Evolutionary conservation across 2,888 invertebrate genomes (phyloP).

Genomic region (Tholera decimalis): DNA sequence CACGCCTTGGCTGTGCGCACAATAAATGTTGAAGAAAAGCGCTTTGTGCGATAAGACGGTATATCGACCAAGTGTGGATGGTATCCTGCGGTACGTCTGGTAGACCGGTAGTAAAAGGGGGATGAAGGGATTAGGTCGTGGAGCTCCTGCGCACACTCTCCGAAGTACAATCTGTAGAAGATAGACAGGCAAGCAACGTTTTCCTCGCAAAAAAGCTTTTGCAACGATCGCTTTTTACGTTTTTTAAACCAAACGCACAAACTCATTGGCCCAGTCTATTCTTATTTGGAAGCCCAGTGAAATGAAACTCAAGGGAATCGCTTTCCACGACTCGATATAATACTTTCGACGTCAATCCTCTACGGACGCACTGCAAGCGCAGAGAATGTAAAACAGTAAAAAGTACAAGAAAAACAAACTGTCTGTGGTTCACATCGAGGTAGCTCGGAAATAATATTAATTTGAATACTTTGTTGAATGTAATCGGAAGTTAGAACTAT

Average conservation of each 20-base stretch:
- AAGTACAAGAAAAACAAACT: conserved; percentile 1
- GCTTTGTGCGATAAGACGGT: too few species aligned
- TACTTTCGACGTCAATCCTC: conserved; percentile 29
- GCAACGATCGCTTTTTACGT: too few species aligned
- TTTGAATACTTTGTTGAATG: conserved; percentile 29
- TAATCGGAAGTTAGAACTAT: not conserved
- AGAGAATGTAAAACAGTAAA: conserved; percentile 31
- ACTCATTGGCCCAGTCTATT: not conserved
- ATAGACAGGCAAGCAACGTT: too few species aligned
- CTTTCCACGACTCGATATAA: conserved; percentile 17
- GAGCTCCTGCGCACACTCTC: too few species aligned
- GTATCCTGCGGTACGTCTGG: too few species aligned
- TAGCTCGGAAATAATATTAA: conserved; percentile 20
- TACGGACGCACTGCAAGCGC: conserved; percentile 17
- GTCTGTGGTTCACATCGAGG: conserved; percentile 30
- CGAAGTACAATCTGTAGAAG: too few species aligned
- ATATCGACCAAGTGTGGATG: too few species aligned
- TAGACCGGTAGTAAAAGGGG: too few species aligned
- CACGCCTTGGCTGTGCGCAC: too few species aligned
- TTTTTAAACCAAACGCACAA: not conserved
- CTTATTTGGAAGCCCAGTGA: not conserved
- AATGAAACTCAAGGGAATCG: conserved; percentile 28
- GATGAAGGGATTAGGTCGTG: too few species aligned
- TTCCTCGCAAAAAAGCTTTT: too few species aligned
- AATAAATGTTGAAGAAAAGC: too few species aligned